These are phyloP conservation scores for Podarcis raffonei DNA, from an alignment of 2,113 vertebrate species.

Conservation along the genomic window DNA sequence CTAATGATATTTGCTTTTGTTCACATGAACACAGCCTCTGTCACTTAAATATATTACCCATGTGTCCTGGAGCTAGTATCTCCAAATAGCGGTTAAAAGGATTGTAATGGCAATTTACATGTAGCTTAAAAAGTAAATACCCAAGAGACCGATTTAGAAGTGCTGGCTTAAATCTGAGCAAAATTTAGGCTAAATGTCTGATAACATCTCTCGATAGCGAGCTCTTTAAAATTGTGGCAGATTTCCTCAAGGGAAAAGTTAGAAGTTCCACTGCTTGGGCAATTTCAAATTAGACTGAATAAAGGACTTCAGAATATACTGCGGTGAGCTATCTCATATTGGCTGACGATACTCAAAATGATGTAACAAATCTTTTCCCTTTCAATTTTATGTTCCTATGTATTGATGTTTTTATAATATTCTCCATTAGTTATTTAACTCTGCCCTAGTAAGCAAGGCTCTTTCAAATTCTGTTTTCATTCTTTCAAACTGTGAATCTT, in stretches of 20 bases:
- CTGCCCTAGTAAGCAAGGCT: conserved; percentile 36
- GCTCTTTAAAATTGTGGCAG: conserved; percentile 51
- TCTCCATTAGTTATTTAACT: conserved; percentile 54
- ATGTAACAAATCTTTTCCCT: conserved; percentile 52
- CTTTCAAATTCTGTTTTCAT: conserved; percentile 35
- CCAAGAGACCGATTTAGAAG: conserved; percentile 39
- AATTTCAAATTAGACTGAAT: conserved; percentile 59
- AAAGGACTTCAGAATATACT: conserved; percentile 32
- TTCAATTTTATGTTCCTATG: conserved; percentile 42
- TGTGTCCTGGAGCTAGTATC: neutral
- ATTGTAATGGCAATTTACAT: neutral
- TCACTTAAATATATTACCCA: neutral
- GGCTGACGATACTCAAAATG: conserved; percentile 45
- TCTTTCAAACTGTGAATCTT: conserved; percentile 24
- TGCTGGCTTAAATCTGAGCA: conserved; percentile 49
- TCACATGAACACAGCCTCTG: neutral
- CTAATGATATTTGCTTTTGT: neutral
- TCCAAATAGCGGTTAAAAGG: neutral
- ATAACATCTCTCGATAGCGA: conserved; percentile 56
- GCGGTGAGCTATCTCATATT: conserved; percentile 19
- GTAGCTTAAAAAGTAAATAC: conserved; percentile 40
- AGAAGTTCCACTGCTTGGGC: conserved; percentile 52
- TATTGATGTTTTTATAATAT: conserved; percentile 55
- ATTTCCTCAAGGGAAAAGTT: conserved; percentile 48
- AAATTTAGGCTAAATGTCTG: conserved; percentile 62